Percentiles rank a stretch among this genome's conserved stretches.
These are phyloP conservation scores for Morus bassanus DNA, from an alignment of 2,797 vertebrate species.

Conservation along the genomic window DNA sequence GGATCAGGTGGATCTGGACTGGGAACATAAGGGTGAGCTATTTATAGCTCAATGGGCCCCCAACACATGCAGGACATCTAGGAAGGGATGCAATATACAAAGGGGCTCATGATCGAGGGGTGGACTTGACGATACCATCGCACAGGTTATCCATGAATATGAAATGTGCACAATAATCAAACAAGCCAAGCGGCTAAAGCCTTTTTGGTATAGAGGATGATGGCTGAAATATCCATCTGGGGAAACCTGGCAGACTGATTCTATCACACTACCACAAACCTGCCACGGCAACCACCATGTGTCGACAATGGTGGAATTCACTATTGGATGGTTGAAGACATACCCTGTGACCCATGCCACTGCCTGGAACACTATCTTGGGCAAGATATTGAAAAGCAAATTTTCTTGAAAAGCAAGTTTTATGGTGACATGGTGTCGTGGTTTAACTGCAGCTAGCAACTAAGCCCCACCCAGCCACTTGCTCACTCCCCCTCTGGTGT, in stretches of 20 bases:
- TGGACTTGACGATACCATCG: not conserved
- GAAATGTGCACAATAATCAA: not conserved
- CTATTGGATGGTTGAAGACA: not conserved
- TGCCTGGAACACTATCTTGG: not conserved
- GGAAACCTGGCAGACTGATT: not conserved
- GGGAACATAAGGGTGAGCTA: not conserved
- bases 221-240: not conserved
- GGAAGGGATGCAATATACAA: not conserved
- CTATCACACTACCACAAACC: not conserved
- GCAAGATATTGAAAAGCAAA: too few species aligned
- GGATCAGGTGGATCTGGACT: not conserved
- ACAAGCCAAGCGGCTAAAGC: not conserved
- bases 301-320: not conserved
- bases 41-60: not conserved
- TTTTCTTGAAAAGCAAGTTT: not conserved
- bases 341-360: too few species aligned
- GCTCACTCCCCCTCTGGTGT: too few species aligned
- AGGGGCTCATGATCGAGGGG: not conserved
- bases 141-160: not conserved
- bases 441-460: too few species aligned
- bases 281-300: not conserved
- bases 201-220: not conserved
- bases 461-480: too few species aligned
- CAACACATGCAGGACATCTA: not conserved
- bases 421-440: not conserved